These are phyloP conservation scores for Phoxinus phoxinus DNA, from an alignment of 2,113 vertebrate species.

Conservation along the genomic window DNA sequence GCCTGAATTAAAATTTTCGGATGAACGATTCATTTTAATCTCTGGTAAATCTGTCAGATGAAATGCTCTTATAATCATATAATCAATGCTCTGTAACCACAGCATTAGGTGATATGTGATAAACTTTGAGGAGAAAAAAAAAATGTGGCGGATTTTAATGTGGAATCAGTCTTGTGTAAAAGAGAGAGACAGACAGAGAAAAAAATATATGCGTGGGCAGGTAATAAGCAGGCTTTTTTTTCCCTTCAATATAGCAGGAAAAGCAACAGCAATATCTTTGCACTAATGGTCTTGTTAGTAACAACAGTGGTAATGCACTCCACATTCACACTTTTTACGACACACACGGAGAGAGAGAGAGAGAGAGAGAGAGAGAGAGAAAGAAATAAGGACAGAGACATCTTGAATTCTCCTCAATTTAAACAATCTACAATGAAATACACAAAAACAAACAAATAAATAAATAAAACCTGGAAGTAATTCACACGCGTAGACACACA, in stretches of 20 bases:
- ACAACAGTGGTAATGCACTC: conserved; percentile 40
- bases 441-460: background rate
- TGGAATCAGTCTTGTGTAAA: conserved; percentile 21
- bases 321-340: conserved; percentile 3
- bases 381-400: background rate
- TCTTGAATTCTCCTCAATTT: background rate
- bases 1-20: background rate
- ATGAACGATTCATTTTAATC: background rate
- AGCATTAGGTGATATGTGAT: background rate
- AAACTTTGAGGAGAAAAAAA: background rate
- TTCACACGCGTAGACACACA: background rate
- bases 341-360: too few species aligned
- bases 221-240: conserved; percentile 17
- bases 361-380: background rate
- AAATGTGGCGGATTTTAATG: background rate
- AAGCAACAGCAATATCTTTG: conserved; percentile 34
- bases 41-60: background rate
- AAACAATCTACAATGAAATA: conserved; percentile 9
- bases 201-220: conserved; percentile 16
- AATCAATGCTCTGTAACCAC: background rate
- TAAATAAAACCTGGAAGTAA: background rate
- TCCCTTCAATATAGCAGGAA: conserved; percentile 20
- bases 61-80: background rate
- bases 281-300: conserved; percentile 50
- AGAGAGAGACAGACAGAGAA: conserved; percentile 2